These are phyloP conservation scores for Cydia splendana DNA, from an alignment of 1,140 invertebrate species.

Conservation along the genomic window DNA sequence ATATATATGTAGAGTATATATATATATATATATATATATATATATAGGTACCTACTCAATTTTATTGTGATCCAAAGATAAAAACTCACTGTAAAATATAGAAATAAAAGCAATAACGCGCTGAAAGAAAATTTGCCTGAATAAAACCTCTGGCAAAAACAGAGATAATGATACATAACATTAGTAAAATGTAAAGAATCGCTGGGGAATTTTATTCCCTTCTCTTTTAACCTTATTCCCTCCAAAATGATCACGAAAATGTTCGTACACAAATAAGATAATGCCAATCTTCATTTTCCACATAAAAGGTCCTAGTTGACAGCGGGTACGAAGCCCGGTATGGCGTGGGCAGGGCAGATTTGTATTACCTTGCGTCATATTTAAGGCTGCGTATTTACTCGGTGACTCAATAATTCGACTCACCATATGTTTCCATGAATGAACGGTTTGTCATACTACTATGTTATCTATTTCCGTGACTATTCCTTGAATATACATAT, in stretches of 20 bases:
- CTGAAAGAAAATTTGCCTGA: background rate
- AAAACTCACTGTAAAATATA: no score
- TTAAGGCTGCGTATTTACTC: constrained; percentile 18
- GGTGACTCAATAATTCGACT: constrained; percentile 65
- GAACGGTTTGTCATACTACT: constrained; percentile 35
- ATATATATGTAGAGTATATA: no score
- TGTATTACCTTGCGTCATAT: constrained; percentile 34
- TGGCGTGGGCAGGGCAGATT: constrained; percentile 35
- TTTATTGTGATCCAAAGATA: no score
- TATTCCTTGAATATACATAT: background rate
- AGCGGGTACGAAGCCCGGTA: background rate
- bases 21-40: no score
- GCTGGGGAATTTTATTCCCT: no score
- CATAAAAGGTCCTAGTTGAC: background rate
- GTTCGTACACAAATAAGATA: background rate
- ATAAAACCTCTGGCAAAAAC: background rate
- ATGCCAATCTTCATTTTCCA: background rate
- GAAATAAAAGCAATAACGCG: no score
- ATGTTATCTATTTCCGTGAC: constrained; percentile 16
- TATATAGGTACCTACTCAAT: no score
- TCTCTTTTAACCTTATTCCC: no score
- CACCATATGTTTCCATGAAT: constrained; percentile 62
- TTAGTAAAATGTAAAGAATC: no score
- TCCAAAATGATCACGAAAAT: background rate
- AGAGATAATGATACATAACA: background rate